These are phyloP conservation scores for Rallus limicola DNA, from an alignment of 2,113 vertebrate genomes.

Conservation along the genomic window DNA sequence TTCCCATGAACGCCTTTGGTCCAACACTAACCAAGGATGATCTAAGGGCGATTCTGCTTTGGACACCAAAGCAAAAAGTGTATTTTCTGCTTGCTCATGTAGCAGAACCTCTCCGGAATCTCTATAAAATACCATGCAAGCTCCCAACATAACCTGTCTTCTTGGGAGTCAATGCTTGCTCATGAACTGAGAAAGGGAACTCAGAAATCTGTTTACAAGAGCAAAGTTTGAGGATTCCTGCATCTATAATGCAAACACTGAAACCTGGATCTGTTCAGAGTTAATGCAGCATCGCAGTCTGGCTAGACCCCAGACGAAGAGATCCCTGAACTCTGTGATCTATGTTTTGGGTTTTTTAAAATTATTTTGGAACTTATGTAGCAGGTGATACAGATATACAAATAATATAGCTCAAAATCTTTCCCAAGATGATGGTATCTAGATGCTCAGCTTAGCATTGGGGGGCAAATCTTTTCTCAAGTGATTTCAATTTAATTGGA, in stretches of 20 bases:
- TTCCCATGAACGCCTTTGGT: not conserved
- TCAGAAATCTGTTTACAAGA: not conserved
- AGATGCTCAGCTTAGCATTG: not conserved
- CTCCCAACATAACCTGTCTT: not conserved
- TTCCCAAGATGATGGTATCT: not conserved
- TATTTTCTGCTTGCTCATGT: not conserved
- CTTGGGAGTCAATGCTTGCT: not conserved
- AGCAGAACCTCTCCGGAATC: not conserved
- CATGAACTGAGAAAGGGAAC: not conserved
- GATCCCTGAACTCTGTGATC: not conserved
- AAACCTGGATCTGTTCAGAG: not conserved
- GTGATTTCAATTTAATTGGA: not conserved
- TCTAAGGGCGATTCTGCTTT: not conserved
- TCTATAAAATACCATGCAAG: not conserved
- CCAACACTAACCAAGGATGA: not conserved
- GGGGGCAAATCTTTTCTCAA: not conserved
- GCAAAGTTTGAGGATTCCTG: not conserved
- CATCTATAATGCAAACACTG: slow-evolving; percentile 11
- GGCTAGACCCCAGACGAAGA: slow-evolving; percentile 9
- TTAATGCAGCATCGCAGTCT: not conserved
- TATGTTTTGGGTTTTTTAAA: not conserved
- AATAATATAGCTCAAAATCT: not conserved
- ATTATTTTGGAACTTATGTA: not conserved
- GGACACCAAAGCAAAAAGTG: not conserved
- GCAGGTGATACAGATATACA: not conserved